Conservation (phyloP, 2,888 invertebrate genomes). For the Lapara coniferarum region DNA sequence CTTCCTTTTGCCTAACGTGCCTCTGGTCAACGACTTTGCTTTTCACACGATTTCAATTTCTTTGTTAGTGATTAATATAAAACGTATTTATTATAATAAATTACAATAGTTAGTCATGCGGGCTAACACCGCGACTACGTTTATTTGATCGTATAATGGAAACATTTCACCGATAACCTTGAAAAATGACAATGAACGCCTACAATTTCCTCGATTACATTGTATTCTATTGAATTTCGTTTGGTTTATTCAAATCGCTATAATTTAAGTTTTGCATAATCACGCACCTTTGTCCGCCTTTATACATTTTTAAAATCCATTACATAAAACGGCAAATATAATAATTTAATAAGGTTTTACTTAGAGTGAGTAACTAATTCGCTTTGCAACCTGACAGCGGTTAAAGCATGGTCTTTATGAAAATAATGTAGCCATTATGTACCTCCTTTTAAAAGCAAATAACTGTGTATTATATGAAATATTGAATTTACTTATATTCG, state of each 20-base stretch:
- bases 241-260: neutral
- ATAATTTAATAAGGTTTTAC: conserved; percentile 6
- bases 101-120: conserved; percentile 20
- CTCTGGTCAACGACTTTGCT: conserved; percentile 12
- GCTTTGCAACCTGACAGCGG: neutral
- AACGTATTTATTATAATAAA: conserved; percentile 22
- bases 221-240: conserved; percentile 21
- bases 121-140: conserved; percentile 1
- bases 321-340: neutral
- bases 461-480: neutral
- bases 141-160: conserved; percentile 10
- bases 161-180: conserved; percentile 26
- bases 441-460: conserved; percentile 1
- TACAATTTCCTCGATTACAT: conserved; percentile 25
- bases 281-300: neutral
- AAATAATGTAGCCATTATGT: neutral
- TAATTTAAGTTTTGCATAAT: conserved; percentile 4
- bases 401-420: neutral
- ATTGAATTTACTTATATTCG: neutral
- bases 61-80: conserved; percentile 19
- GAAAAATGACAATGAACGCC: conserved; percentile 18
- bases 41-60: conserved; percentile 2
- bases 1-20: conserved; percentile 7
- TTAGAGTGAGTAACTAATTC: conserved; percentile 11
- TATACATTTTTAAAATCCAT: conserved; percentile 15